Evolutionary conservation across 2,113 vertebrate genomes (phyloP).

Genomic region (Corythoichthys haematopterus): DNA sequence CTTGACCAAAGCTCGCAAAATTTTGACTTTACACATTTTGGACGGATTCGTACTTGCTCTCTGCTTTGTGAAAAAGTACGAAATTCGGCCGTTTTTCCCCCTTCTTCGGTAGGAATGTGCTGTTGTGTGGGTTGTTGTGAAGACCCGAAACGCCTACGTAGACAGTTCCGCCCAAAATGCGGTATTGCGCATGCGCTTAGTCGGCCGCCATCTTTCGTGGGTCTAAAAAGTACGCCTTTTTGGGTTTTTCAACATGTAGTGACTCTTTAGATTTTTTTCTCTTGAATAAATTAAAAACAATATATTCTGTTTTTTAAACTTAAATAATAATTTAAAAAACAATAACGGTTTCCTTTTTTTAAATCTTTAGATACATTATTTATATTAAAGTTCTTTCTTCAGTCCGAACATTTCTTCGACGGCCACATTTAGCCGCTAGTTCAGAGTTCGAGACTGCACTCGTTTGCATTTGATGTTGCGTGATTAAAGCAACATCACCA

Average conservation of each 20-base stretch:
- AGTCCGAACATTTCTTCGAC: slow-evolving; percentile 1
- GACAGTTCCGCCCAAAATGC: not conserved
- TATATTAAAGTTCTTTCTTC: not conserved
- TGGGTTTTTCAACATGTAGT: no score
- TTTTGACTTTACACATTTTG: slow-evolving; percentile 10
- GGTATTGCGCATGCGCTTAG: not conserved
- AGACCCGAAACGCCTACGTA: not conserved
- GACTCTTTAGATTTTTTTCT: no score
- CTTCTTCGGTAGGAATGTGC: not conserved
- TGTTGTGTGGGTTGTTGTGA: not conserved
- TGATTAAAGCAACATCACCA: no score
- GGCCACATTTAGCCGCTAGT: not conserved
- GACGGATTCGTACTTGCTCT: not conserved
- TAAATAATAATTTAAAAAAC: no score
- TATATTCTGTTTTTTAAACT: no score
- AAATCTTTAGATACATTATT: no score
- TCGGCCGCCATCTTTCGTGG: not conserved
- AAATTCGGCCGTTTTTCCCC: not conserved
- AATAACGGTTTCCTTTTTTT: no score
- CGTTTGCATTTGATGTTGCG: no score
- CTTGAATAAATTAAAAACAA: no score
- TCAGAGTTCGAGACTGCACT: no score
- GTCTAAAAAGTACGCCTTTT: not conserved
- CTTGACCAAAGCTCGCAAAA: not conserved
- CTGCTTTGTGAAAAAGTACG: not conserved